Conservation (phyloP, 2,113 vertebrate genomes). For the Marmota monax region DNA sequence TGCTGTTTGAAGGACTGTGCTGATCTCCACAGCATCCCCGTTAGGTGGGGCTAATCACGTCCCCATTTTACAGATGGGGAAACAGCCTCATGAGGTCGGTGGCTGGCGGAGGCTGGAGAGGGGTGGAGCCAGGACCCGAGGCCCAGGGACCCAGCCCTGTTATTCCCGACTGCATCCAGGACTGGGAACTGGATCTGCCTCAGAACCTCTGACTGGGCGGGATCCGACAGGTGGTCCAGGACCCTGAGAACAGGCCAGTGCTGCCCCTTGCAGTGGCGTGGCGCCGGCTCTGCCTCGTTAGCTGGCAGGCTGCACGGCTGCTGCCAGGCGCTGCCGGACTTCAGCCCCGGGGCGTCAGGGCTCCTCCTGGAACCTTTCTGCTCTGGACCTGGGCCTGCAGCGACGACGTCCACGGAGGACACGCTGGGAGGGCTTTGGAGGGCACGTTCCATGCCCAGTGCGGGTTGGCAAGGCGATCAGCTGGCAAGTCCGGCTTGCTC, state of each 20-base stretch:
- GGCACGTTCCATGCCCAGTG: too few species aligned
- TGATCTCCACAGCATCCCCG: background rate
- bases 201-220: background rate
- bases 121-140: background rate
- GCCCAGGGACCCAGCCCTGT: background rate
- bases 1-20: background rate
- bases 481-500: too few species aligned
- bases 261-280: background rate
- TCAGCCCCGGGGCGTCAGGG: too few species aligned
- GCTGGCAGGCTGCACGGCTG: too few species aligned
- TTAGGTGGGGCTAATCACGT: background rate
- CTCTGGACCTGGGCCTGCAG: background rate
- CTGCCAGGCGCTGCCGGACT: too few species aligned
- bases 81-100: background rate
- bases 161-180: background rate
- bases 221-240: background rate
- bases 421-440: background rate
- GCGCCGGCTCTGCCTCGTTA: background rate
- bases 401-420: rapidly evolving
- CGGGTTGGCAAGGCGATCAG: background rate
- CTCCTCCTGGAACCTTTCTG: background rate
- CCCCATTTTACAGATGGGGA: too few species aligned
- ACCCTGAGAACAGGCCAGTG: background rate
- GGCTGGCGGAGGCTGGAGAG: background rate
- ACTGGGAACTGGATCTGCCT: background rate